These are phyloP conservation scores for Tetrapedia diversipes DNA, from an alignment of 2,888 invertebrate genomes.

Conservation along the genomic window DNA sequence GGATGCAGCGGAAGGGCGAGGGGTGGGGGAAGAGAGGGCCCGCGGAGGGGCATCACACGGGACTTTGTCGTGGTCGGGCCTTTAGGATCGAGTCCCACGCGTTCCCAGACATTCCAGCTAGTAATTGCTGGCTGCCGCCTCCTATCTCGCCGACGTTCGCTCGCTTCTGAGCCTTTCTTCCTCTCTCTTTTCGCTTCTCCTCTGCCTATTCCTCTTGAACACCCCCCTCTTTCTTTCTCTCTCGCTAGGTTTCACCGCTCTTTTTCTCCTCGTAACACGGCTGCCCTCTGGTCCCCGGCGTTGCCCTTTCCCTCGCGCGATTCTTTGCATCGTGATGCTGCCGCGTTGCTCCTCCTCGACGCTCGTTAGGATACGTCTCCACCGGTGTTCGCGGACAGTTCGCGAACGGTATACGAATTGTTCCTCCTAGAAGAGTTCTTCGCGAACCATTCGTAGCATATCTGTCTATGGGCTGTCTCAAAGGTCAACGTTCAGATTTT, in stretches of 20 bases:
- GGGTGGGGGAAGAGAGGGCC: background rate
- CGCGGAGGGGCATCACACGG: slow-evolving; percentile 48
- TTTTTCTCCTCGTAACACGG: slow-evolving; percentile 62
- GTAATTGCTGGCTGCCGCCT: slow-evolving; percentile 80
- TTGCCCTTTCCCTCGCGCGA: slow-evolving; percentile 68
- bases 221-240: slow-evolving; percentile 3
- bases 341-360: slow-evolving; percentile 52
- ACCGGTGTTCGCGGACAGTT: too few relatives aligned
- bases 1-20: slow-evolving; percentile 30
- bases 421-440: too few relatives aligned
- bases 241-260: background rate
- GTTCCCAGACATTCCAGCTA: slow-evolving; percentile 81
- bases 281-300: slow-evolving; percentile 69
- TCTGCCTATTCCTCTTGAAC: slow-evolving; percentile 12
- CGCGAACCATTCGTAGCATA: too few relatives aligned
- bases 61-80: slow-evolving; percentile 72
- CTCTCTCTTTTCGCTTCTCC: slow-evolving; percentile 48
- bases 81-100: slow-evolving; percentile 79
- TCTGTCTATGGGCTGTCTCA: too few relatives aligned
- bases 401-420: too few relatives aligned
- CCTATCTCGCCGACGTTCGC: slow-evolving; percentile 74
- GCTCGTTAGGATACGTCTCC: too few relatives aligned
- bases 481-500: too few relatives aligned
- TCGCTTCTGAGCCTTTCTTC: slow-evolving; percentile 68
- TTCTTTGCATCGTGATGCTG: slow-evolving; percentile 70